These are phyloP conservation scores for Dendrolimus pini DNA, from an alignment of 2,888 invertebrate species.

Conservation along the genomic window DNA sequence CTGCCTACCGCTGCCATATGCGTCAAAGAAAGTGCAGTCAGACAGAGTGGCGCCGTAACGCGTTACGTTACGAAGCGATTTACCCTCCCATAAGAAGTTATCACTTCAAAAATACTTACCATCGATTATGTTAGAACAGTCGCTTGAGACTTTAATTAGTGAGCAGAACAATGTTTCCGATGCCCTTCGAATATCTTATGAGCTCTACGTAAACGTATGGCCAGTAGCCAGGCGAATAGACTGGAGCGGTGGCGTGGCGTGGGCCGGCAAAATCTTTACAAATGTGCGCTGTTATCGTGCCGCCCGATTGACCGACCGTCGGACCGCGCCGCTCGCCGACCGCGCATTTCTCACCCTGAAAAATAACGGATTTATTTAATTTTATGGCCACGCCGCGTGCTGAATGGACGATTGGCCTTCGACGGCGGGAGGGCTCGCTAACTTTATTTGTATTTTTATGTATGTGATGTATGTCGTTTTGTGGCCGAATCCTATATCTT, in stretches of 20 bases:
- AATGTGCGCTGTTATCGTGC: conserved; percentile 70
- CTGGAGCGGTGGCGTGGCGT: conserved; percentile 32
- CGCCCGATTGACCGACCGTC: conserved; percentile 65
- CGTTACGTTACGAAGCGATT: background rate
- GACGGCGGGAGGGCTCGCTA: conserved; percentile 25
- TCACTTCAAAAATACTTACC: no score
- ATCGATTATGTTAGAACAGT: no score
- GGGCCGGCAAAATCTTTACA: conserved; percentile 71
- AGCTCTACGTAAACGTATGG: conserved; percentile 51
- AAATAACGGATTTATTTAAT: conserved; percentile 77
- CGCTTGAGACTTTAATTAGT: no score
- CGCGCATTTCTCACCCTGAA: conserved; percentile 69
- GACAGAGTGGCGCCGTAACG: no score
- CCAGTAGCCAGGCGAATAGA: conserved; percentile 46
- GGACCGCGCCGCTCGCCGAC: conserved; percentile 20
- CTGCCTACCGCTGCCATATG: no score
- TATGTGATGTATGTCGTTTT: background rate
- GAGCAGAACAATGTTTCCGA: no score
- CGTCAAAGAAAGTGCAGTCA: no score
- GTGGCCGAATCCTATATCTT: no score
- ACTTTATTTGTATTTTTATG: conserved; percentile 28
- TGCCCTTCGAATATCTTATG: conserved; percentile 5
- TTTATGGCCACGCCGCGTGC: conserved; percentile 72
- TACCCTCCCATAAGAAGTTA: background rate
- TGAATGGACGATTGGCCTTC: conserved; percentile 67